These are phyloP conservation scores for Hippocampus comes DNA, from an alignment of 2,113 vertebrate genomes.

Conservation along the genomic window DNA sequence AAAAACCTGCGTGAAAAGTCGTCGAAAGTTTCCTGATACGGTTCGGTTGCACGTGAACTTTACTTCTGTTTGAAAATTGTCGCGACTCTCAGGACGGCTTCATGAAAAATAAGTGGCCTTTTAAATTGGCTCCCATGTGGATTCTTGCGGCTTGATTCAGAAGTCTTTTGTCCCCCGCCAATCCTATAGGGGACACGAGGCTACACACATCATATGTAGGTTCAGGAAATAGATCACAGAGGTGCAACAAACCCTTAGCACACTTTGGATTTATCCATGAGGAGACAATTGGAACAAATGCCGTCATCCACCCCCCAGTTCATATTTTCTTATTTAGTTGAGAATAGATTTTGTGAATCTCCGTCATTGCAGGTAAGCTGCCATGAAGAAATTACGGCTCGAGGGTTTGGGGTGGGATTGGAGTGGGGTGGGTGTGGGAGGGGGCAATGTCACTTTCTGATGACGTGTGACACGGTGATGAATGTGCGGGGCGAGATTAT, in stretches of 20 bases:
- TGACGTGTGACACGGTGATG: neutral
- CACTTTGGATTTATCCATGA: neutral
- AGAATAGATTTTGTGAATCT: neutral
- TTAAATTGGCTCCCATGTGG: conserved; percentile 44
- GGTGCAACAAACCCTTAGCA: neutral
- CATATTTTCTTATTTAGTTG: neutral
- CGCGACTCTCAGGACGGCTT: conserved; percentile 14
- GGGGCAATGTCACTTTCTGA: too few relatives aligned
- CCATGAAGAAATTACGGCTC: neutral
- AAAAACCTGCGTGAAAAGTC: neutral
- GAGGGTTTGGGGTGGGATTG: too few relatives aligned
- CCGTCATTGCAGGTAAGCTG: neutral
- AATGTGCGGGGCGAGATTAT: neutral
- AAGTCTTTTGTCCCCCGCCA: conserved; percentile 21
- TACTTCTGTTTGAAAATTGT: conserved; percentile 6
- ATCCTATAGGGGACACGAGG: conserved; percentile 19
- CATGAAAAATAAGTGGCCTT: conserved; percentile 34
- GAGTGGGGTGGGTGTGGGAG: too few relatives aligned
- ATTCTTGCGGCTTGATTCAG: conserved; percentile 30
- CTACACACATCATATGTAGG: conserved; percentile 1
- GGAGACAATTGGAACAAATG: neutral
- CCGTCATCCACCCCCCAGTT: too few relatives aligned
- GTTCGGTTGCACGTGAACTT: conserved; percentile 15
- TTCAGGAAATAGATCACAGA: neutral
- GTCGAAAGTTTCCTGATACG: conserved; percentile 2